These are phyloP conservation scores for Papilio polytes DNA, from an alignment of 1,140 invertebrate genomes.

Conservation along the genomic window DNA sequence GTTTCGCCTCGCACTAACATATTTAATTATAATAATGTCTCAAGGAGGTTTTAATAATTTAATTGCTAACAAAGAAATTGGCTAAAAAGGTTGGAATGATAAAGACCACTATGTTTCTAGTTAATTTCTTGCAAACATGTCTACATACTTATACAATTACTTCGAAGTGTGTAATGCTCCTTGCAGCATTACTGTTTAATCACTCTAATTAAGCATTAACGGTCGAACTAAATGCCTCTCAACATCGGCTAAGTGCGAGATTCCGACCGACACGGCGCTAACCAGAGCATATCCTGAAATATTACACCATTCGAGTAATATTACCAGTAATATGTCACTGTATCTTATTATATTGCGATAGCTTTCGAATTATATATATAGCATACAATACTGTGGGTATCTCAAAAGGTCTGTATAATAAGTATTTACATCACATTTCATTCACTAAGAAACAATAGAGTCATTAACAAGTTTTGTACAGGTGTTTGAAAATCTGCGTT, in stretches of 20 bases:
- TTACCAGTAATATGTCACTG: background rate
- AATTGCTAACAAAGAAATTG: background rate
- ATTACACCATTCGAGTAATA: background rate
- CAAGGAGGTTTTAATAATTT: too few relatives aligned
- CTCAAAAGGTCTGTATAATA: background rate
- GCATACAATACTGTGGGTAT: background rate
- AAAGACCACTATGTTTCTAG: background rate
- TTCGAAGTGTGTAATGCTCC: background rate
- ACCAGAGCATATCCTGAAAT: constrained; percentile 4
- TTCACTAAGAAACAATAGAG: background rate
- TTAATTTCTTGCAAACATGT: background rate
- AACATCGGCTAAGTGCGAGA: background rate
- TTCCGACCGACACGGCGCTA: background rate
- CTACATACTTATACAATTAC: background rate
- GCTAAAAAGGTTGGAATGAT: background rate
- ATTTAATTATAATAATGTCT: too few relatives aligned
- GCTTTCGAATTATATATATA: background rate
- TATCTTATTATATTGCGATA: background rate
- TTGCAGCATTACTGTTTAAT: constrained; percentile 7
- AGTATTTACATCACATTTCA: background rate
- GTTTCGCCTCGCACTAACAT: too few relatives aligned
- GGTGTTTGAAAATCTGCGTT: background rate
- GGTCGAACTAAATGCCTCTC: background rate
- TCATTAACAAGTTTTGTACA: background rate
- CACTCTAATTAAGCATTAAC: constrained; percentile 23